Evolutionary conservation across 2,888 invertebrate genomes (phyloP).

Genomic region (Hirtodrosophila confusa): DNA sequence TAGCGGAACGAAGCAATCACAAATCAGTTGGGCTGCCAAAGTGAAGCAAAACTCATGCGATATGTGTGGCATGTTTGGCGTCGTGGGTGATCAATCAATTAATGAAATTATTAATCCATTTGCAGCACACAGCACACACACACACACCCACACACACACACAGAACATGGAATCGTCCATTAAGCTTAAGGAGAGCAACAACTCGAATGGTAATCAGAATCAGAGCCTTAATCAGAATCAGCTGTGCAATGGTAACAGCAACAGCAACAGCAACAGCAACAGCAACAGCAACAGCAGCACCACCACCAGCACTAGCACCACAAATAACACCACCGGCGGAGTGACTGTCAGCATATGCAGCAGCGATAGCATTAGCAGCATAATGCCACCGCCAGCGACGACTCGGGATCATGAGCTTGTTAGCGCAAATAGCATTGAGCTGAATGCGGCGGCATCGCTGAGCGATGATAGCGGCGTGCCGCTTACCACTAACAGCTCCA

Average conservation of each 20-base stretch:
- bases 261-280: conserved; percentile 67
- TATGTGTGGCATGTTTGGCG: no score
- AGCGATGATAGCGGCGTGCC: conserved; percentile 84
- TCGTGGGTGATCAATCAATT: background rate
- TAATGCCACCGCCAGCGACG: conserved; percentile 65
- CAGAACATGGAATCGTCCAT: conserved; percentile 76
- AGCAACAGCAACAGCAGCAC: conserved; percentile 73
- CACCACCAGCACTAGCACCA: conserved; percentile 67
- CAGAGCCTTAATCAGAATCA: conserved; percentile 30
- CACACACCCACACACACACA: conserved; percentile 13
- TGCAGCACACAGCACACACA: conserved; percentile 21
- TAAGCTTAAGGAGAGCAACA: conserved; percentile 72
- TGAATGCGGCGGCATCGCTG: conserved; percentile 83
- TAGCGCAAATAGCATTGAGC: conserved; percentile 84
- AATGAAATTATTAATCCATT: conserved; percentile 1
- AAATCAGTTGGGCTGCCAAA: no score
- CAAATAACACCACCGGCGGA: conserved; percentile 63
- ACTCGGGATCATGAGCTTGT: conserved; percentile 78
- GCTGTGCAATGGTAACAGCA: conserved; percentile 45
- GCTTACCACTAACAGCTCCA: conserved; percentile 84
- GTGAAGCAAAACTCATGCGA: no score
- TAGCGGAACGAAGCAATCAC: no score
- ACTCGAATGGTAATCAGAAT: conserved; percentile 52
- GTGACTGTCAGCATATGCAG: conserved; percentile 71
- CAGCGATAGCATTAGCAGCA: conserved; percentile 82